Evolutionary conservation across 2,888 invertebrate genomes (phyloP), one percentile per base, ranked within the genome.

Genomic region (Tridacna gigas): DNA sequence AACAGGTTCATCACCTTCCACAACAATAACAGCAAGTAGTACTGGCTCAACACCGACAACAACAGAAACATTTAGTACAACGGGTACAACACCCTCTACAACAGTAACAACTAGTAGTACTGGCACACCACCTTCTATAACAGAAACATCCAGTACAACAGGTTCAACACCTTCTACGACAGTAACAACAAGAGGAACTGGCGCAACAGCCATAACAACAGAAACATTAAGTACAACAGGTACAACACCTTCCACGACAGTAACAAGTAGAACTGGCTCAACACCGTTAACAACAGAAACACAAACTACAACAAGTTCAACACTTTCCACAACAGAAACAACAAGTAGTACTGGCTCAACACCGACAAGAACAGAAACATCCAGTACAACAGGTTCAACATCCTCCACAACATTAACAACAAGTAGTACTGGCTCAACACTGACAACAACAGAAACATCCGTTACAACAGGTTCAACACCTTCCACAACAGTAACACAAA

Each of bases 161-260:
- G 76, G 74, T 22, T 12, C 80, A 28, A 69, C 80, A n/a, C 66
- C 56, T 74, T 26, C 75, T 51, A 45, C 75, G 51, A 80, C 80
- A 25, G 66, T 69, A 20, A 74, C 80, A 0, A 66, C 67, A 22
- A 56, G 66, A 18, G 67, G 73, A 20, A 75, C 61, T 51, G 25
- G 48, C 56, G 25, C 73, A 28, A 71, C 80, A 22, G n/a, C 66
- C 5, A 12, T 25, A 9, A 71, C 48, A 2, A 25, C 22, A 22
- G 22, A 47, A 74, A 12, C 74, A 20, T 25, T 18, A 20, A 74
- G 13, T 25, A 26, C 51, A 37, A 28, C 56, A 47, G 11, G 73
- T 45, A 28, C 80, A 20, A 75, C 69, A 73, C 12, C 48, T 56
- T 13, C 80, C 12, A 67, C 69, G n/a, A 75, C 75, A 18, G 63